Evolutionary conservation across 2,113 vertebrate species (phyloP).

Genomic region (Clarias macrocephalus): DNA sequence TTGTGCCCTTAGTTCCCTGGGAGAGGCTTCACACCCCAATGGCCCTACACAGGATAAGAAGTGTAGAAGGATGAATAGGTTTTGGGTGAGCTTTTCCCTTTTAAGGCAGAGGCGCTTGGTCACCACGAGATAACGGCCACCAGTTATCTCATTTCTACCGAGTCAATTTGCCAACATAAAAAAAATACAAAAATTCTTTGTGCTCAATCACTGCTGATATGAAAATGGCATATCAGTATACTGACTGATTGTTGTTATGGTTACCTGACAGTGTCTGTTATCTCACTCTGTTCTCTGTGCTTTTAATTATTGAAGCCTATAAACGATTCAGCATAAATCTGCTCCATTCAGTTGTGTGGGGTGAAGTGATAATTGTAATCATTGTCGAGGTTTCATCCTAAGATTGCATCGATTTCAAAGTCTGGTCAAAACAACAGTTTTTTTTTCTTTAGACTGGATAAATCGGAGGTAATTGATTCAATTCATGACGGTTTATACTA

Average conservation of each 20-base stretch:
- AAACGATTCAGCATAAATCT: neutral
- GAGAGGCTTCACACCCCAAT: too few relatives aligned
- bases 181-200: neutral
- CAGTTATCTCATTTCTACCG: neutral
- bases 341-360: neutral
- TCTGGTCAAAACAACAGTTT: neutral
- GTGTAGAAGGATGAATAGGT: too few relatives aligned
- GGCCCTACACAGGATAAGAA: too few relatives aligned
- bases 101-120: neutral
- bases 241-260: neutral
- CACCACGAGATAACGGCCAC: neutral
- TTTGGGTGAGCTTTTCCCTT: neutral
- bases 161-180: neutral
- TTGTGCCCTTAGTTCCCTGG: too few relatives aligned
- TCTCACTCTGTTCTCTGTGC: neutral
- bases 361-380: neutral
- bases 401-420: neutral
- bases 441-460: neutral
- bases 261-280: neutral
- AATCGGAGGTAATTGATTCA: neutral
- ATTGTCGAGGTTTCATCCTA: neutral
- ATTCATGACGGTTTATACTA: neutral
- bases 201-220: neutral
- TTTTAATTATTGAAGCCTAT: neutral
- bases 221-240: neutral